Base-by-base conservation (phyloP, 2,888 invertebrate genomes). In the Lasioglossum figueresi region DNA sequence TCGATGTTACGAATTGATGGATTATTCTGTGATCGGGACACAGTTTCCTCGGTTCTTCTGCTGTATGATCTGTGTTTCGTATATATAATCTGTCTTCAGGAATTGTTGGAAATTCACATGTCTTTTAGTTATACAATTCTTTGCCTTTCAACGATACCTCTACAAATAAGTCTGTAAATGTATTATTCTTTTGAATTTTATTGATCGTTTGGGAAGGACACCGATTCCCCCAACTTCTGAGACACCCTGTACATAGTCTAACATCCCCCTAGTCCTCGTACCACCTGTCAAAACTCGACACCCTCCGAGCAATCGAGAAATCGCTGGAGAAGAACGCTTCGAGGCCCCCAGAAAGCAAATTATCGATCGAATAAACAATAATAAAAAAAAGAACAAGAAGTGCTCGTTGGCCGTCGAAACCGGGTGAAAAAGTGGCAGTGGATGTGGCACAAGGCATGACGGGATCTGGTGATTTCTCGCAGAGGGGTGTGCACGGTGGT, bases 391-490 rank as follows among this genome's bases (percentile, higher is more conserved):
- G n/a, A 52, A 66, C 16, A 74, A 43, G 45, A 52, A 23, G 37
- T 43, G 63, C 84, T 87, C 88, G 88, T 88, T 88, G 88, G 88
- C 76, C 40, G 68, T 71, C 84, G 84, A 83, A 86, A 88, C 86
- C 86, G 86, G 80, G 59, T 66, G 72, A 71, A 79, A 81, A 66
- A 71, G 79, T 86, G 79, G 76, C 59, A 73, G 80, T 73, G 82
- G 78, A 87, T 23, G 84, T 75, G 78, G 84, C 81, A 74, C 70
- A 85, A 79, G 86, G 89, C 90, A 90, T 93, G 91, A 92, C 90
- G 91, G 93, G 92, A 72, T 92, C 88, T 92, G 88, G 88, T 93
- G 91, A 93, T 94, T 95, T 94, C 93, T 91, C 94, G 92, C 93
- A 95, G 94, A 95, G 94, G 92, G 92, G 93, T 90, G 92, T 89